Evolutionary conservation across 2,113 vertebrate genomes (phyloP), one percentile per base, ranked within the genome.

Genomic region (Chaetura pelagica): DNA sequence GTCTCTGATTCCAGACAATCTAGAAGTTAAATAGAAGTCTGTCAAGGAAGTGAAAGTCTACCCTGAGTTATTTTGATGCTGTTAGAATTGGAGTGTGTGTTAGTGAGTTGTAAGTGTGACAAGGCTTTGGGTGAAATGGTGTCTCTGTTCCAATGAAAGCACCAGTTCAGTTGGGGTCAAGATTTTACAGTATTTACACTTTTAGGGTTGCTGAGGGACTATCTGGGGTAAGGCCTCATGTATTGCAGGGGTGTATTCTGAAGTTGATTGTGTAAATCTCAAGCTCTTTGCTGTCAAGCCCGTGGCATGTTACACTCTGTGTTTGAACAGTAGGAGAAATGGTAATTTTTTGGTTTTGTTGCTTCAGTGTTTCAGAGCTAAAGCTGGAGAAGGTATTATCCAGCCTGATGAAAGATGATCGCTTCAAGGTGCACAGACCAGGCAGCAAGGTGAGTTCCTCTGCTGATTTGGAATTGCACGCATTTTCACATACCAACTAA

Each of bases 311-410:
- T 76, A 34, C 32, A 6, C 0, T 0, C 30, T 69, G 3, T 24
- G 7, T 80, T 55, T 63, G 87, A 57, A 48, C 64, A 90, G 23
- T 0, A 62, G 84, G n/a, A 91, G 63, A 68, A 81, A 24, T 10
- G 21, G 26, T 68, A 30, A 64, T 38, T 27, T 15, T 51, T 77
- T 91, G 77, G 4, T 55, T 62, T 54, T 49, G 52, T 35, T 62
- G 4, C 96, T 94, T 72, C 97, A 99, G 99, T 82, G 72, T 99
- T 76, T 98, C 98, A 20, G 99, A 99, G 96, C 97, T 99, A 26
- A 99, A 99, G 98, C 97, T 99, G 98, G 98, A 98, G 85, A 97
- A 98, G n/a, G 97, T 99, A 22, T 96, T 99, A 82, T 98, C 98
- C 40, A 96, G 90, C 46, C 97, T 99, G 92, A 97, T 98, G 95